These are phyloP conservation scores for Oostethus manadensis DNA, from an alignment of 2,113 vertebrate genomes.

Conservation along the genomic window DNA sequence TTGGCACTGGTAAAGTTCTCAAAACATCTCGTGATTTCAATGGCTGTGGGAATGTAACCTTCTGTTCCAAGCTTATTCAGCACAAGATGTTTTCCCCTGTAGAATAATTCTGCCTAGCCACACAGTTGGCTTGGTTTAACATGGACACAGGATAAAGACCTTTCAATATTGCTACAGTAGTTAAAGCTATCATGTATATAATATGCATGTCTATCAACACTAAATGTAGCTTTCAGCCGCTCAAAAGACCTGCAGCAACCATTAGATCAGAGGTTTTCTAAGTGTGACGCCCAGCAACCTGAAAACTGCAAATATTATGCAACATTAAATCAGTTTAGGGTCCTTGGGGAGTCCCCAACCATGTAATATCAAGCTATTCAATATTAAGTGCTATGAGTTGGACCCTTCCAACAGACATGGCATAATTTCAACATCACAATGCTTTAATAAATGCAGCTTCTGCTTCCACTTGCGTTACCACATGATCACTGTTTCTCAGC, in stretches of 20 bases:
- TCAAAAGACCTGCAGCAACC: too few relatives aligned
- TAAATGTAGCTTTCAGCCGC: too few relatives aligned
- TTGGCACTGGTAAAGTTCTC: background rate
- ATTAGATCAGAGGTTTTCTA: too few relatives aligned
- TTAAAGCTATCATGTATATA: too few relatives aligned
- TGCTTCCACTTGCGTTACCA: constrained; percentile 34
- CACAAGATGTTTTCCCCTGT: constrained; percentile 5
- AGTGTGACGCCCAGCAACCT: too few relatives aligned
- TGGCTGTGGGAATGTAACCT: constrained; percentile 18
- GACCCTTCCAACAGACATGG: background rate
- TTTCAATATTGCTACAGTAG: too few relatives aligned
- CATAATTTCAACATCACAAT: constrained; percentile 6
- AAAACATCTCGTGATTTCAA: constrained; percentile 1
- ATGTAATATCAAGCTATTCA: too few relatives aligned
- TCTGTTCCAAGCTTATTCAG: background rate
- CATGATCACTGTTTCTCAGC: background rate
- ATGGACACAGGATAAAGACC: background rate
- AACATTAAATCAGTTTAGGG: too few relatives aligned
- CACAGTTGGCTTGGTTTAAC: background rate
- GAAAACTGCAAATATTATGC: too few relatives aligned
- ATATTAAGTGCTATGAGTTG: background rate
- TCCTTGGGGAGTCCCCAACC: too few relatives aligned
- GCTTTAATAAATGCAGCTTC: constrained; percentile 26
- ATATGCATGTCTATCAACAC: too few relatives aligned
- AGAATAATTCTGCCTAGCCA: constrained; percentile 11